Percentiles rank a stretch among this genome's conserved stretches.
Conservation (phyloP, 2,888 invertebrate genomes). For the Resseliella maxima region DNA sequence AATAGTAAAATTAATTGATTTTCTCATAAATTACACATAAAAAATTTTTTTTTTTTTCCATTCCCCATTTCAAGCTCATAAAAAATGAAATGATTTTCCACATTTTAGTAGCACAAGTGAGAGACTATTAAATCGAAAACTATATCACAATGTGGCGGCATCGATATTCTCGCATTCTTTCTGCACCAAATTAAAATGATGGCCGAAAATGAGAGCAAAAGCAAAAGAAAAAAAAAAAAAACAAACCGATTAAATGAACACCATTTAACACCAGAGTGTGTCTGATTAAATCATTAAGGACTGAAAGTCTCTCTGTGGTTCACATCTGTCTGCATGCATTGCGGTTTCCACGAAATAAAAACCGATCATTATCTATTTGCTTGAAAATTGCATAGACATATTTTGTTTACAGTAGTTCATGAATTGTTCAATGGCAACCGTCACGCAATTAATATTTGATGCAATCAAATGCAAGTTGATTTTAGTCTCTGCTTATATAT, state of each 20-base stretch:
- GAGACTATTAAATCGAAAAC: neutral
- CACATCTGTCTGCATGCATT: conserved; percentile 24
- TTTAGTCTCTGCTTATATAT: conserved; percentile 5
- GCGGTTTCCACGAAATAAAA: conserved; percentile 20
- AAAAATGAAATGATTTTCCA: conserved; percentile 29
- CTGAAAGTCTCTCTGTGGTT: neutral
- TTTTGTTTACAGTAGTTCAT: neutral
- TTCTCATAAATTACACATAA: conserved; percentile 53
- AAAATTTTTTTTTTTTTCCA: neutral
- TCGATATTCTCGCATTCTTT: neutral
- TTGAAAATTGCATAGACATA: neutral
- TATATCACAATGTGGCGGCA: conserved; percentile 5
- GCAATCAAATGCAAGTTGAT: neutral
- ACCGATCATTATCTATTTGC: neutral
- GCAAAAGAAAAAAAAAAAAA: neutral
- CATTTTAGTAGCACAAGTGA: neutral
- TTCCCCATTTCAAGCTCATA: neutral
- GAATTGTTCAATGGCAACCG: neutral
- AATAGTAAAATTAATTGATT: conserved; percentile 45
- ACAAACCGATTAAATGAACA: neutral
- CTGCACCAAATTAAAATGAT: neutral
- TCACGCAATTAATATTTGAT: neutral
- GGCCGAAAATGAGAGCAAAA: neutral
- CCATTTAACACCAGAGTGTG: neutral
- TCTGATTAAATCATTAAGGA: conserved; percentile 49